Percentiles rank a stretch among this genome's conserved stretches.
phyloP scores from a whole-genome alignment of 2,888 invertebrate genomes.

The Platerodrilus igneus region DNA sequence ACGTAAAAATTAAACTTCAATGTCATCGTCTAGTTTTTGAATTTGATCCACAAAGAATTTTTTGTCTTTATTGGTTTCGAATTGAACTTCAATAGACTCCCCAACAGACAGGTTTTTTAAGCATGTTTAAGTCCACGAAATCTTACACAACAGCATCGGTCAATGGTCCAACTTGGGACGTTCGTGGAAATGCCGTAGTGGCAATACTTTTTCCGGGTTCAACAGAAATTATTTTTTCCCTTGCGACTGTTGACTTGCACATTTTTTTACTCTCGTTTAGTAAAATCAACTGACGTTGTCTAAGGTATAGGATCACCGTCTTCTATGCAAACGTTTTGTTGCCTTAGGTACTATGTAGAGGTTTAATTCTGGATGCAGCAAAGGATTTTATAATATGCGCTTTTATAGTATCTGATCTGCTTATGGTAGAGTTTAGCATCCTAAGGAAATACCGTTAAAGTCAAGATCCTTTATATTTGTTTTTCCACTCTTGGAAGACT shows the following conservation, averaged over 20 bases:
- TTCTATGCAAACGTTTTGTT: neutral
- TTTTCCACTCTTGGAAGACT: no score
- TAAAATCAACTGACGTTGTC: neutral
- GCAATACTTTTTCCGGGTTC: neutral
- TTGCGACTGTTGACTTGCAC: neutral
- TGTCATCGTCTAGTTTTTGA: neutral
- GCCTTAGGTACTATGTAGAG: no score
- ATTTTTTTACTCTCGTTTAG: neutral
- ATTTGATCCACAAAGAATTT: neutral
- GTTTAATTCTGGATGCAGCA: no score
- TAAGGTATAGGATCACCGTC: neutral
- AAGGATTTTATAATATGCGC: no score
- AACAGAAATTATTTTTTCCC: neutral
- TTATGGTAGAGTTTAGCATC: no score
- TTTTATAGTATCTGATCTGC: no score
- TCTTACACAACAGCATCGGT: no score
- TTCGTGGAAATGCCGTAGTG: neutral
- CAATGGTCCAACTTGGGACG: neutral
- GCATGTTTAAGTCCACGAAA: neutral
- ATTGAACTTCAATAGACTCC: constrained; percentile 2
- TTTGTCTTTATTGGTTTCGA: neutral
- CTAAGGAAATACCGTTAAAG: no score
- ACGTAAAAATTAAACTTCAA: constrained; percentile 1
- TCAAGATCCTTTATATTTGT: no score
- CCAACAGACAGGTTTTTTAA: neutral